These are phyloP conservation scores for Mustela nigripes DNA, from an alignment of 2,113 vertebrate genomes.

Conservation along the genomic window DNA sequence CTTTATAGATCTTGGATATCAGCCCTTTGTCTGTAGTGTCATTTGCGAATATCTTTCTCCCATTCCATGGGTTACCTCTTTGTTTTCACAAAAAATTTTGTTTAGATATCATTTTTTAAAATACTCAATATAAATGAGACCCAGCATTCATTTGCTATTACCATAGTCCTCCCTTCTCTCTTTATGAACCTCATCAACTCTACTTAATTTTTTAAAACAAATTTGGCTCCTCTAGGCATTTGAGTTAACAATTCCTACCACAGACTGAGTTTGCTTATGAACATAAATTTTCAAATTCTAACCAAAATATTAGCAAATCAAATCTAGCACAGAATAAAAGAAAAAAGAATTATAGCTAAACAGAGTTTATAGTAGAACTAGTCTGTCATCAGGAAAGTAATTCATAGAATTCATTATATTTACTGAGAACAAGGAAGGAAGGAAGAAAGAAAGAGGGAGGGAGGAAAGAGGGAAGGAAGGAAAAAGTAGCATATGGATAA, in stretches of 20 bases:
- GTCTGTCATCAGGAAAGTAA: constrained; percentile 15
- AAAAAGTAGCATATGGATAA: neutral
- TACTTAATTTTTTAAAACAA: neutral
- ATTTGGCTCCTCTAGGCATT: neutral
- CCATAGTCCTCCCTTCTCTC: neutral
- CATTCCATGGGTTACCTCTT: too few relatives aligned
- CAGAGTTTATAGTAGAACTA: neutral
- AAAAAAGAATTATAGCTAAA: neutral
- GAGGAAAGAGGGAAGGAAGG: neutral
- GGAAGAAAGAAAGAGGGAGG: too few relatives aligned
- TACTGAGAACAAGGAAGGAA: neutral
- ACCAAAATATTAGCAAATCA: constrained; percentile 13
- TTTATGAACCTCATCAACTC: neutral
- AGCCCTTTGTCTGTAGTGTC: too few relatives aligned
- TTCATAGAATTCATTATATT: neutral
- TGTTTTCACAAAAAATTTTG: neutral
- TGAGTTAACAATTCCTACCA: neutral
- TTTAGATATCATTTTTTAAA: neutral
- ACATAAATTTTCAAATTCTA: neutral
- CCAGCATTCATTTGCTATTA: neutral
- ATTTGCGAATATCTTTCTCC: too few relatives aligned
- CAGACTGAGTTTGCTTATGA: neutral
- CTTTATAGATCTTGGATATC: too few relatives aligned
- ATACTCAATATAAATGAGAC: neutral
- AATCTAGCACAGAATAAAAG: neutral